Evolutionary conservation across 92 coral and sea anemone species (phyloP), one percentile per base, ranked within the genome.

Genomic region (Galaxea fascicularis): DNA sequence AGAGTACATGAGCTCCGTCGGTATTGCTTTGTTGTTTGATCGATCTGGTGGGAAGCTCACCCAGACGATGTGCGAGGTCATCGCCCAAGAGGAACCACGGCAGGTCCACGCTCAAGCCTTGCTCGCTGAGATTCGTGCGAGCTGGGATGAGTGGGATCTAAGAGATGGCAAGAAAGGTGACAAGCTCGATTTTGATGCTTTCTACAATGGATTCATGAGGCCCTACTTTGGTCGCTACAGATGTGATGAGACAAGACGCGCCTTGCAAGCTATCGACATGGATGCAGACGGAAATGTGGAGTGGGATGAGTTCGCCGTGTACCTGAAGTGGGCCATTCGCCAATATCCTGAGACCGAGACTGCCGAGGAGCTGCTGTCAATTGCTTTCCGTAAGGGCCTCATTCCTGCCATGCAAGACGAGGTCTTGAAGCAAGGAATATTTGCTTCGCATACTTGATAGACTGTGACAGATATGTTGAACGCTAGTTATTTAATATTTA

Each of bases 261-360:
- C 96, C 49, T 65, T 93, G 77, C 60, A 84, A 68, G 96, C 94
- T 4, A 87, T 93, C 64, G 93, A 93, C 58, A 93, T 90, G 94
- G 93, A 93, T 74, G 87, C 60, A 22, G 95, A 93, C 47, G 95
- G 93, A 10, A 47, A 17, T 16, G 93, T 90, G 29, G 95, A 93
- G 78, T 90, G 94, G 94, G 87, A 93, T 78, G 95, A 93, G 92
- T 93, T 93, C 74, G 81, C 90, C 22, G 46, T 93, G 90, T 93
- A 93, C 71, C 90, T 93, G 28, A 93, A 87, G 83, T 93, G 96
- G 96, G 96, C 96, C 27, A 79, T 82, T n/a, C 93, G 92, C 65
- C 87, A 90, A 74, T 93, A 93, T 62, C 96, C 96, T 2, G 29
- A 60, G 45, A 65, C 79, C 57, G 85, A 67, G 28, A 56, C 71